A percentile compares a stretch with the other conserved stretches of the same genome.
Conservation (phyloP, 2,113 vertebrate species). For the Bathybates hornii region DNA sequence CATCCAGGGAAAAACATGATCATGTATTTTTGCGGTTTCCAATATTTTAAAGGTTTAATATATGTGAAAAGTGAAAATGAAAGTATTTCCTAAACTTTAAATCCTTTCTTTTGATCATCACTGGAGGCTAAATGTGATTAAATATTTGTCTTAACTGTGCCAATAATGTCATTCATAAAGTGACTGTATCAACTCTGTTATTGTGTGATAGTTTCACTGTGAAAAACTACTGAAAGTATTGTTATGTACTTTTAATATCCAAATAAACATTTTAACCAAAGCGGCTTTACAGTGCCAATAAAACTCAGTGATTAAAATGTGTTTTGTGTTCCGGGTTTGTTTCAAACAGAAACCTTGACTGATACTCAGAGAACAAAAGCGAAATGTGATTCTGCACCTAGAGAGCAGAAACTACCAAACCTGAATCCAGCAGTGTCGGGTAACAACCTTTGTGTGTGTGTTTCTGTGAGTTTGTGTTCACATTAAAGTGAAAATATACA, state of each 20-base stretch:
- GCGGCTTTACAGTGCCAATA: background rate
- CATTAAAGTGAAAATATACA: background rate
- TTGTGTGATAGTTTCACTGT: background rate
- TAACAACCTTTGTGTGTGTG: slow-evolving; percentile 1
- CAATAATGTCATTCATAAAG: background rate
- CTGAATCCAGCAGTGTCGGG: background rate
- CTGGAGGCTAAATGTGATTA: background rate
- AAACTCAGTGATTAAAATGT: background rate
- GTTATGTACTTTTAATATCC: background rate
- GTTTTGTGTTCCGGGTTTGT: background rate
- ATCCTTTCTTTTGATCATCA: background rate
- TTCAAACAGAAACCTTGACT: slow-evolving; percentile 15
- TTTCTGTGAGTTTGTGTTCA: background rate
- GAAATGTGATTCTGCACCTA: background rate
- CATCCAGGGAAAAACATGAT: background rate
- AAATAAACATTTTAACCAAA: slow-evolving; percentile 1
- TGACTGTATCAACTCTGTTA: background rate
- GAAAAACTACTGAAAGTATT: background rate
- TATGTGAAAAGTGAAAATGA: background rate
- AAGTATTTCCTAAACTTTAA: background rate
- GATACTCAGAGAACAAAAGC: slow-evolving; percentile 17
- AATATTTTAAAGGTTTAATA: background rate
- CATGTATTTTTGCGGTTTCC: background rate
- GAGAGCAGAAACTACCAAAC: slow-evolving; percentile 15
- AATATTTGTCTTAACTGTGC: background rate